phyloP scores from a whole-genome alignment of 2,797 vertebrate species.

The Rhadinocentrus ornatus region DNA sequence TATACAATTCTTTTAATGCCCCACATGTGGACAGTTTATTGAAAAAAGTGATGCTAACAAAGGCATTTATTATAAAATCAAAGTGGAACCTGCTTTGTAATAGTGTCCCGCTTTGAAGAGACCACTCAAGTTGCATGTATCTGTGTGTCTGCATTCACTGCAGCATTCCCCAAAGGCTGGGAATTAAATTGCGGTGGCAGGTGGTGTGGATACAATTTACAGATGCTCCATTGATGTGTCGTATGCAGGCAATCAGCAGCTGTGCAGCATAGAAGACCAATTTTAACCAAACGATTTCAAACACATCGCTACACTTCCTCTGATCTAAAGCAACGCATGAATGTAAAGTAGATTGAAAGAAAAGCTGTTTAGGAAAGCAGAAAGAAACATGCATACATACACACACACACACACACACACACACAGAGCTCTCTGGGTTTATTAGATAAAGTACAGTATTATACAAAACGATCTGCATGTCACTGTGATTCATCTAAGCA shows the following conservation, averaged over 20 bases:
- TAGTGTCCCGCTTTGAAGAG: not conserved
- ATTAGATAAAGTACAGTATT: not conserved
- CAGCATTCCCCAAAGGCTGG: not conserved
- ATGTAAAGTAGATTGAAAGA: not conserved
- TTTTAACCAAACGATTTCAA: not conserved
- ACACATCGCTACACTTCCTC: not conserved
- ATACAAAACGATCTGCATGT: not conserved
- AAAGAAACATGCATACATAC: not conserved
- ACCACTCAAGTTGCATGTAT: not conserved
- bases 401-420: not conserved
- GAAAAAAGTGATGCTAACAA: not conserved
- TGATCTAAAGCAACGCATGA: not conserved
- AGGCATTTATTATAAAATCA: not conserved
- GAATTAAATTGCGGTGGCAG: not conserved
- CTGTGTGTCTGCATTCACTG: not conserved
- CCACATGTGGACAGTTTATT: not conserved
- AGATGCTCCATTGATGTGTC: not conserved
- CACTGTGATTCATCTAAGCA: constrained; percentile 1
- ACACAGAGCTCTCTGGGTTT: not conserved
- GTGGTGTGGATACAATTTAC: constrained; percentile 2
- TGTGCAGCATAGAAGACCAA: not conserved
- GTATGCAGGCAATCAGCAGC: not conserved
- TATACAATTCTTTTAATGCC: not conserved
- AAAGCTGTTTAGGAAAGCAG: not conserved
- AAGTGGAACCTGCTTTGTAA: not conserved